A percentile compares a stretch with the other conserved stretches of the same genome.
These are phyloP conservation scores for Alfaro cultratus DNA, from an alignment of 2,797 vertebrate genomes.

Conservation along the genomic window DNA sequence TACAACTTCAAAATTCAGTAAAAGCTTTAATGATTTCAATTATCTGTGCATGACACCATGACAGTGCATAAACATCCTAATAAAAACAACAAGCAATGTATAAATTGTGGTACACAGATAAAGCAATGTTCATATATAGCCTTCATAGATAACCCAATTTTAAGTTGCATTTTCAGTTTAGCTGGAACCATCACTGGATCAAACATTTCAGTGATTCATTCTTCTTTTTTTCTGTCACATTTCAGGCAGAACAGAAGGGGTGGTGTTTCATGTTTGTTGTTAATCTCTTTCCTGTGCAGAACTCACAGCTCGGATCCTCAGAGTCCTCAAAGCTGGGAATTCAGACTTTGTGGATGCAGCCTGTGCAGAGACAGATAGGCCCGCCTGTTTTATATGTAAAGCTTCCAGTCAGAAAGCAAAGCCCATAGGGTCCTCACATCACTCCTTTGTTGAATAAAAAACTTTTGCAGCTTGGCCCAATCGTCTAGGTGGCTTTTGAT, in stretches of 20 bases:
- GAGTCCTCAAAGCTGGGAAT: conserved; percentile 72
- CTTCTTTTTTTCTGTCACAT: conserved; percentile 24
- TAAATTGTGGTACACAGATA: background rate
- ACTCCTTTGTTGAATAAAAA: conserved; percentile 74
- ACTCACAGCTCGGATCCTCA: conserved; percentile 67
- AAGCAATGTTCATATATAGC: background rate
- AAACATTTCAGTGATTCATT: conserved; percentile 40
- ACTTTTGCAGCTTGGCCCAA: conserved; percentile 60
- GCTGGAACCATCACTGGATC: conserved; percentile 15
- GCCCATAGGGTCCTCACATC: conserved; percentile 68
- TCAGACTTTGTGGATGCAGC: conserved; percentile 73
- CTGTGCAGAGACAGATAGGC: conserved; percentile 80
- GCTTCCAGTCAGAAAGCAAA: conserved; percentile 74
- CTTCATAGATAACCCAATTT: background rate
- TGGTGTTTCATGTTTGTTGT: conserved; percentile 70
- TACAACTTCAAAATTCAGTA: background rate
- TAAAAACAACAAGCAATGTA: background rate
- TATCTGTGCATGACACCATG: background rate
- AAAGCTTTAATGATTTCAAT: background rate
- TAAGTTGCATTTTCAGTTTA: background rate
- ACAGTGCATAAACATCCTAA: background rate
- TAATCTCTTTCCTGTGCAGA: conserved; percentile 74
- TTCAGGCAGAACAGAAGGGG: conserved; percentile 42
- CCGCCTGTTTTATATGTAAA: conserved; percentile 81
- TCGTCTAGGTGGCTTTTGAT: conserved; percentile 76